Conservation (phyloP, 2,888 invertebrate species). For the Mythimna impura region DNA sequence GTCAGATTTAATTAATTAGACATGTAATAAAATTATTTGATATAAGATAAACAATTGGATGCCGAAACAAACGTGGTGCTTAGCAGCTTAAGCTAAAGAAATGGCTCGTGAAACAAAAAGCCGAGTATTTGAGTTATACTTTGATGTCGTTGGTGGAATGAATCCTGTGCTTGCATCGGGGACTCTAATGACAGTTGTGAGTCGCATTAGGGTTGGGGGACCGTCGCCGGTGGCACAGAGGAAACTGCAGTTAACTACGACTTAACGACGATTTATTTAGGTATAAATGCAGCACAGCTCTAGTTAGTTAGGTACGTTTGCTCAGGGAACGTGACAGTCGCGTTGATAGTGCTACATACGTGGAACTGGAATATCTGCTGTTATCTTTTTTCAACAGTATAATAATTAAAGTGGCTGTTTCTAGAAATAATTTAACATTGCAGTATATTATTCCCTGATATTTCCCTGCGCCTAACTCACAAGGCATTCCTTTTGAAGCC, state of each 20-base stretch:
- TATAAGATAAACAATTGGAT: conserved; percentile 16
- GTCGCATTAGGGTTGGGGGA: conserved; percentile 24
- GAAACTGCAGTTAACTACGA: conserved; percentile 16
- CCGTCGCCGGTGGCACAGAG: not conserved
- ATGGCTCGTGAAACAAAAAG: conserved; percentile 39
- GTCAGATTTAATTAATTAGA: conserved; percentile 39
- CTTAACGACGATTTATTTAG: conserved; percentile 30
- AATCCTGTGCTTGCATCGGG: conserved; percentile 54
- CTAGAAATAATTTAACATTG: conserved; percentile 4
- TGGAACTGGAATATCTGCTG: conserved; percentile 19
- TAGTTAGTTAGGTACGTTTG: conserved; percentile 31
- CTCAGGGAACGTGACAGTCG: conserved; percentile 14
- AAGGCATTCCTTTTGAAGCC: conserved; percentile 22
- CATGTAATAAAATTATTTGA: conserved; percentile 21
- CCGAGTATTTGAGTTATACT: conserved; percentile 43
- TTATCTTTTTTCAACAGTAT: conserved; percentile 11
- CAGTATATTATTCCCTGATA: conserved; percentile 8
- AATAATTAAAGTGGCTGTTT: conserved; percentile 15
- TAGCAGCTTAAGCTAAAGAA: not conserved
- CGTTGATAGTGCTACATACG: conserved; percentile 3
- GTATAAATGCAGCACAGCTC: conserved; percentile 12
- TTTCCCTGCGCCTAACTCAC: conserved; percentile 11
- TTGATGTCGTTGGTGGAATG: conserved; percentile 63
- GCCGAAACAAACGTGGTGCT: conserved; percentile 11
- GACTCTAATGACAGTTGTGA: conserved; percentile 55